Evolutionary conservation across 2,888 invertebrate species (phyloP).

Genomic region (Rotaria macrura): DNA sequence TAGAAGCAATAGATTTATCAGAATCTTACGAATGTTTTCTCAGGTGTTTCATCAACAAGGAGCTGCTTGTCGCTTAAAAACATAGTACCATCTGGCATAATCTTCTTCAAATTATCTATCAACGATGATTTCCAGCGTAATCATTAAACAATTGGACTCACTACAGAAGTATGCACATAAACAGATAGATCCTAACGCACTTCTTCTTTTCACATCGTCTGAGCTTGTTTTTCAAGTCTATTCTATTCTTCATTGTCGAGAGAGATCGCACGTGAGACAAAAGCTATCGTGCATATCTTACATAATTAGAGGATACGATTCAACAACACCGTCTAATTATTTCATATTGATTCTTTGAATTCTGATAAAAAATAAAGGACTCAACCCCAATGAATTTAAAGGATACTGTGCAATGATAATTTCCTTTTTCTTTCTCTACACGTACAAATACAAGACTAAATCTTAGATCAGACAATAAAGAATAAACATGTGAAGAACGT

Average conservation of each 20-base stretch:
- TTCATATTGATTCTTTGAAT: too few relatives aligned
- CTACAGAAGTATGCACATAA: background rate
- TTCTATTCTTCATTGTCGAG: background rate
- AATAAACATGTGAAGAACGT: background rate
- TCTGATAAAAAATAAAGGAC: too few relatives aligned
- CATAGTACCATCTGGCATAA: background rate
- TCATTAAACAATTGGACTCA: background rate
- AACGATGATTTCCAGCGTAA: background rate
- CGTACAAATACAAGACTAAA: background rate
- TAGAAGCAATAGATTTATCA: background rate
- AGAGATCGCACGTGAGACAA: background rate
- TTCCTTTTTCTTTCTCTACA: background rate
- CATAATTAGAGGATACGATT: background rate
- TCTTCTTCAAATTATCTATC: background rate
- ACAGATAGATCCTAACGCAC: background rate
- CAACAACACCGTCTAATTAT: background rate
- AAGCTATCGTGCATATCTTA: background rate
- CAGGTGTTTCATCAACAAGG: background rate
- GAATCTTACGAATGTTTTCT: background rate
- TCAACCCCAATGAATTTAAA: too few relatives aligned
- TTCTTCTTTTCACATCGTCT: background rate
- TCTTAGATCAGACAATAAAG: background rate
- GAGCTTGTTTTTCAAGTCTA: background rate
- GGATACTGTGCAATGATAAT: too few relatives aligned
- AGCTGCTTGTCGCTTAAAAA: background rate